A percentile compares a stretch with the other conserved stretches of the same genome.
phyloP scores from a whole-genome alignment of 2,888 invertebrate species.

The Acheta domesticus region DNA sequence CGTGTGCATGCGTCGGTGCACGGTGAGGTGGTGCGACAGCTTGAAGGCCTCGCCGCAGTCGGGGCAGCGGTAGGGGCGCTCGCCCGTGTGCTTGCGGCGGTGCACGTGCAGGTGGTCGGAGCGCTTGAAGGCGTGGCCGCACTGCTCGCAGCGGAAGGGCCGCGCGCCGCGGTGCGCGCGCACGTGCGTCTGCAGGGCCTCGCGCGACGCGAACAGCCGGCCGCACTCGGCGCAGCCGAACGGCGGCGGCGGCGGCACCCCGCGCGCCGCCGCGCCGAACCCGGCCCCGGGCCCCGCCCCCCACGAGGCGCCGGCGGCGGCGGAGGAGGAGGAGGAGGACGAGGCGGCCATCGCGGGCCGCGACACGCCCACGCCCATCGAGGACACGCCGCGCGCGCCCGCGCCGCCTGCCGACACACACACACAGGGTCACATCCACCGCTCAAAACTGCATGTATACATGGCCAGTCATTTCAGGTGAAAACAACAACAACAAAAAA shows the following conservation, averaged over 20 bases:
- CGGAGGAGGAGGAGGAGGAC: too few species aligned
- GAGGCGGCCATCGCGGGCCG: too few species aligned
- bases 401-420: too few species aligned
- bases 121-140: conserved; percentile 3
- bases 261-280: not conserved
- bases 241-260: not conserved
- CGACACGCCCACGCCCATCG: too few species aligned
- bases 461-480: too few species aligned
- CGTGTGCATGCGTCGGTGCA: not conserved
- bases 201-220: not conserved
- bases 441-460: too few species aligned
- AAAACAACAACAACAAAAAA: too few species aligned
- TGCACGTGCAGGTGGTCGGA: conserved; percentile 18
- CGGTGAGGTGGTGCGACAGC: not conserved
- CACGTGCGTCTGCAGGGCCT: not conserved
- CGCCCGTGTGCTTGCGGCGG: not conserved
- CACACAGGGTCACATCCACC: too few species aligned
- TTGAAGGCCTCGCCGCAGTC: conserved; percentile 12
- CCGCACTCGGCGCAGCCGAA: conserved; percentile 1
- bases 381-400: too few species aligned
- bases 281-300: too few species aligned
- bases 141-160: conserved; percentile 1
- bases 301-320: too few species aligned
- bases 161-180: not conserved
- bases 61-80: not conserved